Base-by-base conservation (phyloP, 2,797 vertebrate species). In the Micrastur ruficollis region DNA sequence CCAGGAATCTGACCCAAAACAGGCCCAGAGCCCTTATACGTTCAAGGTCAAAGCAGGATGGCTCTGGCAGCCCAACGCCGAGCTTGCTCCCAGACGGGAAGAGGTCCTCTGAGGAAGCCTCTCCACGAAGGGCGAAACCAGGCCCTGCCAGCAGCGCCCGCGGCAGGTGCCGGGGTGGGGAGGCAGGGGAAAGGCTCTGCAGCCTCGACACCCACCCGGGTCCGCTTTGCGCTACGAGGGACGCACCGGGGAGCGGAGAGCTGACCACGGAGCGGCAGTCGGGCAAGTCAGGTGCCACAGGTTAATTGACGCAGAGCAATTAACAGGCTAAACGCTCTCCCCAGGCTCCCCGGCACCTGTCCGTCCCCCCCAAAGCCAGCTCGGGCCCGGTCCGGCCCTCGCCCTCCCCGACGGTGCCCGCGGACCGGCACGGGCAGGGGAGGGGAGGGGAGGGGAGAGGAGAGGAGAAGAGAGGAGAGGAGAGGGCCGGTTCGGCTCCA, bases 11-110 rank as follows among this genome's bases (percentile, higher is more conserved):
- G 25, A 83, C 65, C 68, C 42, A 58, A 15, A 46, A 31, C 34
- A 22, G 32, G 72, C 56, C 59, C 84, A 7, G 12, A 26, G 56
- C 19, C 56, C 75, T 62, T 2, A 14, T 1, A 19, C 1, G 10
- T 73, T 82, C 95, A 97, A 96, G 96, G 94, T 96, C 95, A 95
- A 29, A 21, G 73, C 89, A 5, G 46, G 62, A 61, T 46, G 63
- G 67, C 79, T 32, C 44, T 1, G 9, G 23, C 76, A 53, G 70
- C 50, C 59, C 55, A 12, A 6, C 4, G 21, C 52, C 50, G 26
- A 16, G 59, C 72, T 10, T 3, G 5, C 4, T 26, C 34, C n/a
- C 55, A 3, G 36, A 1, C 4, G 49, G 46, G n/a, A 17, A 10
- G 25, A 5, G 27, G 29, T 5, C 12, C 25, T 66, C 22, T 2